Base-by-base conservation (phyloP, 2,888 invertebrate genomes). In the Andrena fulva region DNA sequence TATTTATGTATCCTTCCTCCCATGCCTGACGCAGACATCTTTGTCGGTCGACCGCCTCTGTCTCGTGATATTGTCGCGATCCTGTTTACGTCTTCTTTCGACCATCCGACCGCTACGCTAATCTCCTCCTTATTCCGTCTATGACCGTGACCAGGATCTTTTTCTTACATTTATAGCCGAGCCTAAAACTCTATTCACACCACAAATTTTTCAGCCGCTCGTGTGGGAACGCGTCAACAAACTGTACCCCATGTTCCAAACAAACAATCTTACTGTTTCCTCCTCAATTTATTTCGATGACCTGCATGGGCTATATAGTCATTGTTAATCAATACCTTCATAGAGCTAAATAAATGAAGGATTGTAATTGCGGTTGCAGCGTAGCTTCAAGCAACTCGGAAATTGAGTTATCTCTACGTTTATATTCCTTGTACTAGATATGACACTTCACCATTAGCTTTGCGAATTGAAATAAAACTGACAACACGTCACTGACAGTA, bases 1-100 rank as follows among this genome's bases (percentile, higher is more conserved):
- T 89, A 88, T 89, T 88, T 89, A 86, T 87, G 84, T 86, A 86
- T 89, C 89, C 85, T 84, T 83, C 77, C 84, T 84, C 66, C 74
- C 71, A 62, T 76, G 56, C 75, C 83, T 80, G 72, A 84, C 82
- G 80, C 87, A 79, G 80, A 68, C 79, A 84, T 88, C 87, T 88
- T 88, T 85, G 81, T 87, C 73, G 80, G 85, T 56, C 59, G 56
- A 68, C 75, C 77, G 76, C 73, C 74, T 69, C 71, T 66, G 66
- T 68, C 75, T 66, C 82, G 68, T 10, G 67, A 82, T 77, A 75
- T 85, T 77, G 79, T 78, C 82, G 82, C 75, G 77, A 69, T 80
- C 75, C 83, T 85, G 85, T 88, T 88, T 86, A 87, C 77, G 77
- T 85, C 85, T 80, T 79, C 70, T 75, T 77, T 60, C 67, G 68